Evolutionary conservation across 2,888 invertebrate species (phyloP).

Genomic region (Cremastinae sp.): DNA sequence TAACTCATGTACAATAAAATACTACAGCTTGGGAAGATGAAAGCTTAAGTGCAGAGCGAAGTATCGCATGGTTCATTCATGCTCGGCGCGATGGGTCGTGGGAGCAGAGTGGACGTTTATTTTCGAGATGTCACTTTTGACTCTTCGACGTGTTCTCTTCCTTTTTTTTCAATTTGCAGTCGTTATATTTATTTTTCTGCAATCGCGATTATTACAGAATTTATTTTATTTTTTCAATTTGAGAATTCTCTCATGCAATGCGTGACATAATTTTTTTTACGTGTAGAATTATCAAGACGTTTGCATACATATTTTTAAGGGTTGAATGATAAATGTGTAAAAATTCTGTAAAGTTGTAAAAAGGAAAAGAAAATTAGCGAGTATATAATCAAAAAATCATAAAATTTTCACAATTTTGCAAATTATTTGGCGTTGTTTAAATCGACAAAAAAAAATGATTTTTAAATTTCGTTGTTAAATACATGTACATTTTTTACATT

Average conservation of each 20-base stretch:
- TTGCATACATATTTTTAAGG: too few relatives aligned
- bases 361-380: too few relatives aligned
- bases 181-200: not conserved
- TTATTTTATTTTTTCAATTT: not conserved
- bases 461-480: constrained; percentile 12
- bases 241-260: not conserved
- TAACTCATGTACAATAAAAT: constrained; percentile 27
- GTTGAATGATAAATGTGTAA: too few relatives aligned
- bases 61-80: constrained; percentile 56
- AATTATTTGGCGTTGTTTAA: constrained; percentile 1
- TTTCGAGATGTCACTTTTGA: constrained; percentile 48
- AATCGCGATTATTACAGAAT: constrained; percentile 4
- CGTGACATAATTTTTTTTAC: constrained; percentile 3
- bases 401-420: constrained; percentile 7
- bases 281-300: too few relatives aligned
- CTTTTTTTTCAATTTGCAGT: not conserved
- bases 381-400: constrained; percentile 29
- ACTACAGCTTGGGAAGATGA: constrained; percentile 32
- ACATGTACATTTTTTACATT: not conserved
- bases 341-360: too few relatives aligned
- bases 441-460: too few relatives aligned
- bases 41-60: constrained; percentile 41
- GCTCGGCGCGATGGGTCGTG: constrained; percentile 48
- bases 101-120: constrained; percentile 52
- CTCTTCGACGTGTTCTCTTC: constrained; percentile 37